Conservation (phyloP, 2,113 vertebrate genomes). For the Empidonax traillii region DNA sequence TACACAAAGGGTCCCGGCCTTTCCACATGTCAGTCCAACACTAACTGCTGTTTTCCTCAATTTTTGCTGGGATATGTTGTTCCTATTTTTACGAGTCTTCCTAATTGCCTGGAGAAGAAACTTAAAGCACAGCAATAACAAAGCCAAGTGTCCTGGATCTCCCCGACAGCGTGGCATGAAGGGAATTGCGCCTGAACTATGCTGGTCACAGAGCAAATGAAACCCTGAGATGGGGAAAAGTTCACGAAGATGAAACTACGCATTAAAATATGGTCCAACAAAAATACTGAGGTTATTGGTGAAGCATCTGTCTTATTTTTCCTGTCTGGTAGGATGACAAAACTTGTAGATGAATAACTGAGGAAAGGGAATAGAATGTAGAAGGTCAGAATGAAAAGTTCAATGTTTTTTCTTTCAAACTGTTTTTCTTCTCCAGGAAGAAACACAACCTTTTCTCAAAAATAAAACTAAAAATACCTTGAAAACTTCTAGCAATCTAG, state of each 20-base stretch:
- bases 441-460: not conserved
- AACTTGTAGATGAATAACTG: not conserved
- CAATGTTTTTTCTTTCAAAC: not conserved
- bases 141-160: not conserved
- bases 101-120: not conserved
- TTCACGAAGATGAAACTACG: not conserved
- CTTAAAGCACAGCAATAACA: not conserved
- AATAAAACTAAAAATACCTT: not conserved
- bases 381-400: not conserved
- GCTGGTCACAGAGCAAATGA: not conserved
- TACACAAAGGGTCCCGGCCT: rapidly evolving
- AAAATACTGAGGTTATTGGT: not conserved
- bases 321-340: not conserved
- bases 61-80: not conserved
- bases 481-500: not conserved
- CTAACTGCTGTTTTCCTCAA: not conserved
- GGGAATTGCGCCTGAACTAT: not conserved
- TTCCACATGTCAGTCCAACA: not conserved
- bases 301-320: not conserved
- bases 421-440: not conserved
- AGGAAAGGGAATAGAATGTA: not conserved
- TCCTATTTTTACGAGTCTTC: not conserved
- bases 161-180: not conserved
- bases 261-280: not conserved
- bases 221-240: not conserved